These are phyloP conservation scores for Vulpes lagopus DNA, from an alignment of 2,113 vertebrate species.

Conservation along the genomic window DNA sequence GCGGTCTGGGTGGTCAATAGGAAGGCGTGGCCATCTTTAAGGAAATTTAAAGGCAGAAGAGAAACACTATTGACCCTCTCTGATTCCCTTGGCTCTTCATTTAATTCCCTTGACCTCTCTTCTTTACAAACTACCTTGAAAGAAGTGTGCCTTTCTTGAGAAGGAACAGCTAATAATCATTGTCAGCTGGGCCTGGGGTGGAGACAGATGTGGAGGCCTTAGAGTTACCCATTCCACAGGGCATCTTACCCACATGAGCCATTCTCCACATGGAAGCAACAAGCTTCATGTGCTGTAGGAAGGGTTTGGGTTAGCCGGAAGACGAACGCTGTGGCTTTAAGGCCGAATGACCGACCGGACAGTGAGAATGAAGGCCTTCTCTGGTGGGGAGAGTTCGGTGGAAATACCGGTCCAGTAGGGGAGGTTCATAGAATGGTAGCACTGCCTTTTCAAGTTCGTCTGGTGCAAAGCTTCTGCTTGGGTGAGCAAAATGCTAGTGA, in stretches of 20 bases:
- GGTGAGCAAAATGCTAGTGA: conserved; percentile 30
- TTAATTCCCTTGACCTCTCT: conserved; percentile 38
- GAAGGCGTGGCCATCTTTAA: conserved; percentile 1
- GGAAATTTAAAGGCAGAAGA: conserved; percentile 52
- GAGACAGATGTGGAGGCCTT: background rate
- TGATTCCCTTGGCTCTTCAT: background rate
- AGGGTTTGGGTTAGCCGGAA: conserved; percentile 21
- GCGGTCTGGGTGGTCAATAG: background rate
- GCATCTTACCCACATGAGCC: background rate
- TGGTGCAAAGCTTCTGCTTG: background rate
- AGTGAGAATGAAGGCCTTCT: background rate
- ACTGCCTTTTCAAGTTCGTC: background rate
- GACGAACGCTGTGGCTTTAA: background rate
- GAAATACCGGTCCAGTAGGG: background rate
- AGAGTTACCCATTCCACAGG: background rate
- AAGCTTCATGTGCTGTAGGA: background rate
- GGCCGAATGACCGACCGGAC: background rate
- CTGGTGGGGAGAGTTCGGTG: background rate
- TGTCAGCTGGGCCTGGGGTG: background rate
- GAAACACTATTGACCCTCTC: background rate
- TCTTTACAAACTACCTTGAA: conserved; percentile 16
- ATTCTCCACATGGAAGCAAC: background rate
- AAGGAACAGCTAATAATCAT: conserved; percentile 9
- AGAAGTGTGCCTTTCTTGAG: conserved; percentile 36
- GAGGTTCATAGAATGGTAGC: background rate